These are phyloP conservation scores for Leucoraja ocellata DNA, from an alignment of 2,797 vertebrate species.

Conservation along the genomic window DNA sequence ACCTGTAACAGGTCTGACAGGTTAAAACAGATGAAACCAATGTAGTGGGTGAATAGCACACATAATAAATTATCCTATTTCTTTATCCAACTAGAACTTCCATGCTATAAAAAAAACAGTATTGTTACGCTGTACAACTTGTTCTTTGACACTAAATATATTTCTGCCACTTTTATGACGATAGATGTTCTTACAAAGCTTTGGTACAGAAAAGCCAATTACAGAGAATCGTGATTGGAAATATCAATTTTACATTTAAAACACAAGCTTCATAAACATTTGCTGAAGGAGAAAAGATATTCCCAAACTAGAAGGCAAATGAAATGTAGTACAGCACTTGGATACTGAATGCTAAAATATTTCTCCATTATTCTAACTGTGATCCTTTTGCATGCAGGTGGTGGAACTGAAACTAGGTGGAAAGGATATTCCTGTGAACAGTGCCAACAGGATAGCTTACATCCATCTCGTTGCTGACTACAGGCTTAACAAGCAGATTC, in stretches of 20 bases:
- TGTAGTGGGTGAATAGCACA: no score
- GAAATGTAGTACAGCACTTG: not conserved
- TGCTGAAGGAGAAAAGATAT: not conserved
- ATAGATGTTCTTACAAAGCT: not conserved
- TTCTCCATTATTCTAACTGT: not conserved
- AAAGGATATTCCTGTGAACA: conserved; percentile 90
- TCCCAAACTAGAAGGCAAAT: not conserved
- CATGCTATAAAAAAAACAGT: no score
- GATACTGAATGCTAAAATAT: not conserved
- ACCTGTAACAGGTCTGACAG: no score
- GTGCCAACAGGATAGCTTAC: conserved; percentile 89
- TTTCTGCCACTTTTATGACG: not conserved
- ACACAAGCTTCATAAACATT: not conserved
- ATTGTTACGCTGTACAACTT: not conserved
- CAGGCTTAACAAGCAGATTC: conserved; percentile 88
- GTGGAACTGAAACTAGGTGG: conserved; percentile 86
- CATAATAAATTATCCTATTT: no score
- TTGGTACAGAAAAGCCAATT: not conserved
- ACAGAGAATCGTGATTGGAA: not conserved
- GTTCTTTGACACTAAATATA: not conserved
- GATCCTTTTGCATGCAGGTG: conserved; percentile 58
- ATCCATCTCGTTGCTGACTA: conserved; percentile 95
- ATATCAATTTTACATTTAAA: not conserved
- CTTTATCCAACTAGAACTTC: no score
- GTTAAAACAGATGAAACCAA: no score